phyloP scores from a whole-genome alignment of 2,888 invertebrate genomes.

The Ditula angustiorana region DNA sequence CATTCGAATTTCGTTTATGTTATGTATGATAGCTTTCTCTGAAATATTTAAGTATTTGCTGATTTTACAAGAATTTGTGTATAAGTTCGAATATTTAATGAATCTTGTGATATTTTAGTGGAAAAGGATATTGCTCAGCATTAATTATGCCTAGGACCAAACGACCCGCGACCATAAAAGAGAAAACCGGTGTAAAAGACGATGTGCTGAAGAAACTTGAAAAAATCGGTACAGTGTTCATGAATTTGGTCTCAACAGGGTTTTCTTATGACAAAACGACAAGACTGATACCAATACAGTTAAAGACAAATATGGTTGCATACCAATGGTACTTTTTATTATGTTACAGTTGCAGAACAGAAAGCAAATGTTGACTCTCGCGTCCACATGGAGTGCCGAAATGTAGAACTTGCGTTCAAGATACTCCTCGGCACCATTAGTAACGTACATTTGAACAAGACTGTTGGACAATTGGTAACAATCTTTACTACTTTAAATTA shows the following conservation, averaged over 20 bases:
- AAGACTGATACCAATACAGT: neutral
- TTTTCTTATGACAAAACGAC: neutral
- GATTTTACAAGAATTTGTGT: constrained; percentile 44
- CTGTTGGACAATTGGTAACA: constrained; percentile 72
- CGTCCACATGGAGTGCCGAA: constrained; percentile 61
- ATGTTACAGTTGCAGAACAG: constrained; percentile 62
- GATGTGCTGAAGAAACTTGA: constrained; percentile 67
- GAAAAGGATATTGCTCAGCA: neutral
- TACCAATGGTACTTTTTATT: neutral
- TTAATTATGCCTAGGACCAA: constrained; percentile 77
- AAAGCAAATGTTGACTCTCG: constrained; percentile 65
- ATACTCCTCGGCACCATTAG: constrained; percentile 66
- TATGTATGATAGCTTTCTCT: constrained; percentile 16
- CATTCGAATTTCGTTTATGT: constrained; percentile 30
- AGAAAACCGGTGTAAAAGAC: constrained; percentile 61
- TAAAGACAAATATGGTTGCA: constrained; percentile 6
- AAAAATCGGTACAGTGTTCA: constrained; percentile 60
- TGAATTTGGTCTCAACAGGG: neutral
- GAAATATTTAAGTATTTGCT: constrained; percentile 23
- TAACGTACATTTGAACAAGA: constrained; percentile 62
- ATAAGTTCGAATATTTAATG: constrained; percentile 11
- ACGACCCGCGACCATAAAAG: constrained; percentile 66
- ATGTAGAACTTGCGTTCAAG: constrained; percentile 70
- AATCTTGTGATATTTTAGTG: constrained; percentile 22
- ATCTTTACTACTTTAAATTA: neutral